These are phyloP conservation scores for Pachypanchax playfairii DNA, from an alignment of 2,113 vertebrate genomes.

Conservation along the genomic window DNA sequence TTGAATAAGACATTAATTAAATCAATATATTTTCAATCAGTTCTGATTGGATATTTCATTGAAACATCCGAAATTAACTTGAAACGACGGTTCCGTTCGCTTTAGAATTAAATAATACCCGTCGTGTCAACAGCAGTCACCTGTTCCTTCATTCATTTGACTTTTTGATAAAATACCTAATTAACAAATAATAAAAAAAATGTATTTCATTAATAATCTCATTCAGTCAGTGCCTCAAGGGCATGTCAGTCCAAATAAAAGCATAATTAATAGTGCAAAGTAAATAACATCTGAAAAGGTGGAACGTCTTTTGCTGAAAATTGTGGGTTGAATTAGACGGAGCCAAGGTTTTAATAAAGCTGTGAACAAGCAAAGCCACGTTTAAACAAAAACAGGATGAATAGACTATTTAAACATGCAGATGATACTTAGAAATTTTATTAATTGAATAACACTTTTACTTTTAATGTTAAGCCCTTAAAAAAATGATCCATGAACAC, in stretches of 20 bases:
- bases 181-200: slow-evolving; percentile 3
- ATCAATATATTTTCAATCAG: no score
- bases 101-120: neutral
- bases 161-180: neutral
- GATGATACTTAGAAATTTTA: slow-evolving; percentile 8
- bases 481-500: neutral
- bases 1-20: no score
- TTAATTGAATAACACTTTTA: neutral
- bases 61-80: neutral
- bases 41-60: no score
- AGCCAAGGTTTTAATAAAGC: slow-evolving; percentile 47
- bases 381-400: neutral
- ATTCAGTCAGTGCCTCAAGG: slow-evolving; percentile 52
- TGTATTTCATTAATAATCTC: neutral
- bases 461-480: neutral
- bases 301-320: slow-evolving; percentile 28
- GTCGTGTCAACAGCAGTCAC: neutral
- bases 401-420: slow-evolving; percentile 19
- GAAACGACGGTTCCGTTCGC: neutral
- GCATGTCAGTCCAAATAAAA: slow-evolving; percentile 16
- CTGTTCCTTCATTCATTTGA: neutral
- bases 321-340: neutral
- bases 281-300: slow-evolving; percentile 25
- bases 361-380: slow-evolving; percentile 1
- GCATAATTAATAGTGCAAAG: slow-evolving; percentile 16